phyloP scores from a whole-genome alignment of 2,797 vertebrate species.

The Trematomus bernacchii region DNA sequence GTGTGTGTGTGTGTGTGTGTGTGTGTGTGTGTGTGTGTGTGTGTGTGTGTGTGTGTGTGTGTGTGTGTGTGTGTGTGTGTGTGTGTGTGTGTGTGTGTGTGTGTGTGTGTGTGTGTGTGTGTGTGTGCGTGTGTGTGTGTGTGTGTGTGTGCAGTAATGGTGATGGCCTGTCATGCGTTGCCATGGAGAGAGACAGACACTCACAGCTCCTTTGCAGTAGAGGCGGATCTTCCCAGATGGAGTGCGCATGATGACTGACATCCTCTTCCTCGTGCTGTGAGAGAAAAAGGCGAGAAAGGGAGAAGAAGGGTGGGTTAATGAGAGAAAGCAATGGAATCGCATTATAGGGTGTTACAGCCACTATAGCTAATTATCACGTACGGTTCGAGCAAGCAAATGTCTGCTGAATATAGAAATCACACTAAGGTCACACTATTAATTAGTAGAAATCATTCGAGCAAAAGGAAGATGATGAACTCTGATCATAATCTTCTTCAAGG shows the following conservation, averaged over 20 bases:
- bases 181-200: constrained; percentile 87
- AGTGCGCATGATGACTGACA: constrained; percentile 99
- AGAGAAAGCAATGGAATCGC: constrained; percentile 31
- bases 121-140: constrained; percentile 15
- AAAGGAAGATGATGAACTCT: constrained; percentile 12
- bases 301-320: constrained; percentile 12
- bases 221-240: constrained; percentile 96
- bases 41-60: constrained; percentile 18
- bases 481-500: background rate
- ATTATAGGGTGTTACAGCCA: constrained; percentile 41
- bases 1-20: constrained; percentile 16
- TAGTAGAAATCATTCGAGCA: constrained; percentile 5
- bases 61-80: constrained; percentile 19
- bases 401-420: constrained; percentile 47
- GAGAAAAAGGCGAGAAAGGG: constrained; percentile 47
- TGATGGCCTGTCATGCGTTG: constrained; percentile 74
- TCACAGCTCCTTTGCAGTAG: constrained; percentile 99
- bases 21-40: constrained; percentile 13
- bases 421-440: constrained; percentile 32
- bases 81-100: constrained; percentile 17
- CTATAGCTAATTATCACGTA: constrained; percentile 47
- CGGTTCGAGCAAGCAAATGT: constrained; percentile 31
- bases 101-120: constrained; percentile 10
- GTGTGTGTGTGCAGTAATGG: constrained; percentile 36
- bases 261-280: constrained; percentile 93